Conservation (phyloP, 2,888 invertebrate species). For the Chelonus formosanus region DNA sequence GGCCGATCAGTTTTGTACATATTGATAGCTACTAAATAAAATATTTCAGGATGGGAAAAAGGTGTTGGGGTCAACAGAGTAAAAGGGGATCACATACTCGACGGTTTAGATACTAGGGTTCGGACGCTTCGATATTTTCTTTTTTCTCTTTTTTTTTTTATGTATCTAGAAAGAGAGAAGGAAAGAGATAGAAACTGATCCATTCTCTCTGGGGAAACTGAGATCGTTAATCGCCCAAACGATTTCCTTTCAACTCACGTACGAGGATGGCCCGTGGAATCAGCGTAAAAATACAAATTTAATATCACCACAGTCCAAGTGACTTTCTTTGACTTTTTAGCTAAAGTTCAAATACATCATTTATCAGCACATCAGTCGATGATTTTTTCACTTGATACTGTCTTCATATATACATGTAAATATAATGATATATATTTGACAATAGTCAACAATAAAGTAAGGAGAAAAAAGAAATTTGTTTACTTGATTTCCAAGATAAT, state of each 20-base stretch:
- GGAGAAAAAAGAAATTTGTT: too few species aligned
- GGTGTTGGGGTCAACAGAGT: constrained; percentile 43
- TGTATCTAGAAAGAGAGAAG: constrained; percentile 10
- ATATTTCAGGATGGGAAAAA: constrained; percentile 47
- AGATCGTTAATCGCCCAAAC: constrained; percentile 69
- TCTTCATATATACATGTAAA: too few species aligned
- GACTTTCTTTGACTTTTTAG: constrained; percentile 13
- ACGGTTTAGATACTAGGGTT: constrained; percentile 32
- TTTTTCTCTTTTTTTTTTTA: constrained; percentile 20
- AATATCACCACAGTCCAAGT: constrained; percentile 62
- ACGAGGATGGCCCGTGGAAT: constrained; percentile 69
- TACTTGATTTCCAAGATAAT: too few species aligned
- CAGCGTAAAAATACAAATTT: constrained; percentile 74
- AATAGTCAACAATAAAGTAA: too few species aligned
- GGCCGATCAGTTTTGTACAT: constrained; percentile 50
- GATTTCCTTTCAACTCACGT: constrained; percentile 70
- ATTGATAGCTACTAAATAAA: constrained; percentile 63
- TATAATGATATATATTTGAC: too few species aligned
- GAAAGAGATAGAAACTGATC: constrained; percentile 20
- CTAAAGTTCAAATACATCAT: constrained; percentile 8
- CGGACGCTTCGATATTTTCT: constrained; percentile 24
- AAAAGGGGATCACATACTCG: constrained; percentile 35
- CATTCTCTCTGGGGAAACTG: constrained; percentile 55
- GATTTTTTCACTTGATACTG: background rate
- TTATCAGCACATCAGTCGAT: background rate